Evolutionary conservation across 2,888 invertebrate species (phyloP), one percentile per base, ranked within the genome.

Genomic region (Rotaria socialis): DNA sequence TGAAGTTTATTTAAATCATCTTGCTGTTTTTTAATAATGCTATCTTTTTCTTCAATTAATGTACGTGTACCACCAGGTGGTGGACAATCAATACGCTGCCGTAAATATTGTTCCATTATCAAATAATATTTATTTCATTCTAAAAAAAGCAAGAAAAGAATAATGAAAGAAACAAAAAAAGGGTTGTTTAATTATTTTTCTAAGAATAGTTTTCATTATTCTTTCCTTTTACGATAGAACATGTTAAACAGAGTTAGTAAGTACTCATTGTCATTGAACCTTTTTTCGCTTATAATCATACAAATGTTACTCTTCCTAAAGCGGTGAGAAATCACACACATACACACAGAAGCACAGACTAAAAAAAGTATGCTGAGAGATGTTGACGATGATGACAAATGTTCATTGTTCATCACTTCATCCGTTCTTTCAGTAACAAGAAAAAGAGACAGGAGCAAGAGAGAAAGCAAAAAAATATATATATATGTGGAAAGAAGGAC

Each of bases 61-160:
- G 84, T 84, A 50, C 86, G 84, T 35, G 86, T 86, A 35, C 84
- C 86, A 35, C 67, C 67, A 14, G 86, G 84, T 84, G 86, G 86
- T 50, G 86, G 86, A 60, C 86, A 86, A 75, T 86, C 86, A 35
- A 86, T 86, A 50, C 86, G 84, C 60, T 84, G 84, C 50, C 84
- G 58, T 60, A 86, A 84, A 84, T 60, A 84, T 58, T 84, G 55
- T 86, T 86, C 86, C 84, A 84, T 86, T 27, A 80, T 50, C 50
- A 11, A 84, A 19, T 47, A 80, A 80, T 80, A 16, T 41, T 35
- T 85, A 74, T 52, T 80, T 27, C 55, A 80, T 43, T 85, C 50
- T 27, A 27, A 5, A 56, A 41, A n/a, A 47, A 41, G 24, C 56
- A 75, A 47, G 50, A 60, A 41, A 41, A 47, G 35, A n/a, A n/a